Base-by-base conservation (phyloP, 2,888 invertebrate species). In the Listrodromus nycthemerus region DNA sequence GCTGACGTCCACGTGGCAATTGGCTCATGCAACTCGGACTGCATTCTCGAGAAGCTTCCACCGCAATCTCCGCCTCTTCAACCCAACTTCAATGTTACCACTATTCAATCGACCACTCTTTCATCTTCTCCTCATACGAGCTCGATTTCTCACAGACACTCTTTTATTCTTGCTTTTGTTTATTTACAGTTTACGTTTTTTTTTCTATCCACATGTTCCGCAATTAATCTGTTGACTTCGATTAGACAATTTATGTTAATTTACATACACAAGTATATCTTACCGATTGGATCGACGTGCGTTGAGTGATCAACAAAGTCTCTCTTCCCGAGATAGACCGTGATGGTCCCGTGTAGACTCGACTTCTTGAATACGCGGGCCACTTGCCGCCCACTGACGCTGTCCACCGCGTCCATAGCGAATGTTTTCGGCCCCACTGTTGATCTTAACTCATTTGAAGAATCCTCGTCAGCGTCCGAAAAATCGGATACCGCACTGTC, bases 221-320 rank as follows among this genome's bases (percentile, higher is more conserved):
- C 30, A 13, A 50, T 73, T 37, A 58, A 19, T 41, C 58, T 24
- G 24, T 70, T 37, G 65, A 79, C 55, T 21, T 6, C 19, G 7
- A 33, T 50, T 21, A 5, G 52, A 24, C n/a, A 19, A 50, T 69
- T 27, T 48, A 70, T 24, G 4, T 21, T n/a, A 37, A 16, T 66
- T 45, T 4, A 66, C 45, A 37, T 13, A 19, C 1, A 50, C 30
- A 50, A 13, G 41, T 27, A 8, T 45, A 19, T 85, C 95, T 95
- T 93, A 97, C 97, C 97, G 92, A 98, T 98, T 85, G 98, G 98
- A 95, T 98, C 98, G 86, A 98, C 98, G 94, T 97, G 96, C 88
- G 97, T 96, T 92, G 98, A 97, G 94, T 98, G 98, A 94, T 98
- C 98, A 87, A 98, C 98, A 93, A 98, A 98, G 94, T 98, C 98